Evolutionary conservation across 2,113 vertebrate genomes (phyloP).

Genomic region (Brachirus orientalis): DNA sequence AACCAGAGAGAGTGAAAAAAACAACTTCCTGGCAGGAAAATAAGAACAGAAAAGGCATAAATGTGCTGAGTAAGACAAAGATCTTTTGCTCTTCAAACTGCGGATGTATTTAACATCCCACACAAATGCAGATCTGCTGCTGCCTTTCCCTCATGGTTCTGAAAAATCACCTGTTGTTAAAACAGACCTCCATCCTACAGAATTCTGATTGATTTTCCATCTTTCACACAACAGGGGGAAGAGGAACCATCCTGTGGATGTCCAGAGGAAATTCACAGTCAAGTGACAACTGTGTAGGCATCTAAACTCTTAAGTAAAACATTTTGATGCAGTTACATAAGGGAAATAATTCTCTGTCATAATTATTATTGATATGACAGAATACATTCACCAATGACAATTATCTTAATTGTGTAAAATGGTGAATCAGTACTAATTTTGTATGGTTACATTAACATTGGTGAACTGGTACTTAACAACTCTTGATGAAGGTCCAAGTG

Average conservation of each 20-base stretch:
- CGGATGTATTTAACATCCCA: slow-evolving; percentile 38
- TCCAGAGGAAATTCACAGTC: slow-evolving; percentile 13
- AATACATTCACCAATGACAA: no score
- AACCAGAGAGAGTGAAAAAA: slow-evolving; percentile 3
- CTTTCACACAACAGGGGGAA: slow-evolving; percentile 68
- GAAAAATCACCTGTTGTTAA: slow-evolving; percentile 55
- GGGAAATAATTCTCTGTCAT: not conserved
- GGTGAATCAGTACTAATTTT: no score
- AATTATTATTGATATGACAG: no score
- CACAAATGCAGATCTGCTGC: slow-evolving; percentile 1
- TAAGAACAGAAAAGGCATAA: slow-evolving; percentile 18
- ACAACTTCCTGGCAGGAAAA: slow-evolving; percentile 12
- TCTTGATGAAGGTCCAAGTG: no score
- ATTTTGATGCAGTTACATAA: not conserved
- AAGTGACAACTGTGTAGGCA: slow-evolving; percentile 5
- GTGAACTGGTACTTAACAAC: no score
- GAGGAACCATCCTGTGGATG: slow-evolving; percentile 43
- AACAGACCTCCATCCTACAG: not conserved
- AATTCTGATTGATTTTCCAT: slow-evolving; percentile 79
- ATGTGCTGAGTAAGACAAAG: slow-evolving; percentile 29
- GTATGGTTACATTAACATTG: no score
- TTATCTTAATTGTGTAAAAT: no score
- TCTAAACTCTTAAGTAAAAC: slow-evolving; percentile 14
- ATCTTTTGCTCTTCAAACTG: not conserved
- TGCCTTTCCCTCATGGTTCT: slow-evolving; percentile 13